Evolutionary conservation across 2,797 vertebrate genomes (phyloP).

Genomic region (Danio albolineatus): DNA sequence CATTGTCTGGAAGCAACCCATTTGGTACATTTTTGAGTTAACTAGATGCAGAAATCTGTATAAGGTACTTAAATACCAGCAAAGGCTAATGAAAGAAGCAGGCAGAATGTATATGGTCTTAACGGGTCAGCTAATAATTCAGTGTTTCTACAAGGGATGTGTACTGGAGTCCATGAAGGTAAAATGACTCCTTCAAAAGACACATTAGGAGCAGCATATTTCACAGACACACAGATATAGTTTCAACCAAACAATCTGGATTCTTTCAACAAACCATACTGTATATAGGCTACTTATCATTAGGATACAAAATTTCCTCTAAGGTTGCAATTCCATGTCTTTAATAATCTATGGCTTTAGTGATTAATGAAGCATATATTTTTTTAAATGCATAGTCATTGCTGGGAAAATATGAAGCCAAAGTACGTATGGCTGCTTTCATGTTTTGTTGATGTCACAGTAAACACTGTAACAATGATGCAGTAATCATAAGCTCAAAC

Average conservation of each 20-base stretch:
- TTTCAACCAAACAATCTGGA: not conserved
- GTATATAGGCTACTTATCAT: not conserved
- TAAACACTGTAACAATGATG: too few relatives aligned
- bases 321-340: not conserved
- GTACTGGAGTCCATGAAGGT: not conserved
- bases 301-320: not conserved
- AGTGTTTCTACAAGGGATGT: not conserved
- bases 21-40: not conserved
- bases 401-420: too few relatives aligned
- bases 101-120: not conserved
- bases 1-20: not conserved
- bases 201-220: not conserved
- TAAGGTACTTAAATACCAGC: not conserved
- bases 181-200: not conserved
- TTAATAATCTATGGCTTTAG: too few relatives aligned
- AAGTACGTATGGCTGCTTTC: too few relatives aligned
- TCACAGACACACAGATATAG: not conserved
- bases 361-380: too few relatives aligned
- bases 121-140: not conserved
- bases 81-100: conserved; percentile 14
- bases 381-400: too few relatives aligned
- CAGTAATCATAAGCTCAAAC: too few relatives aligned
- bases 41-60: not conserved
- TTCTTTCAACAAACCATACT: not conserved
- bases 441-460: too few relatives aligned